phyloP scores from a whole-genome alignment of 2,113 vertebrate species.

The Alligator sinensis region DNA sequence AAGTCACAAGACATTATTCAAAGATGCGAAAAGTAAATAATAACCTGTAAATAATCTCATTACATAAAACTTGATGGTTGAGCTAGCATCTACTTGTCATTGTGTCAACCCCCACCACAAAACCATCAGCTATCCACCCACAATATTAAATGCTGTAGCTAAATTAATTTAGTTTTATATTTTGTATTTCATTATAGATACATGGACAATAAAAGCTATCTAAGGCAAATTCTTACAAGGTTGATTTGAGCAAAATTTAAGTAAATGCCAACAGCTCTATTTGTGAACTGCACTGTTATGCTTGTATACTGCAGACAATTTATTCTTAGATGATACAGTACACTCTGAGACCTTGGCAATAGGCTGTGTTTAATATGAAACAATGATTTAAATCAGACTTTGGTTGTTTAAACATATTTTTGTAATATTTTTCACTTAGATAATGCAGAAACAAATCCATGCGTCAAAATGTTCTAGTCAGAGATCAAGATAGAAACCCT shows the following conservation, averaged over 20 bases:
- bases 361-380: conserved; percentile 53
- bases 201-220: neutral
- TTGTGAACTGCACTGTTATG: conserved; percentile 26
- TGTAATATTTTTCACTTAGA: conserved; percentile 61
- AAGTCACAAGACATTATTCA: neutral
- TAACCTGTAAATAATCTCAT: conserved; percentile 10
- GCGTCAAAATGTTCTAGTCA: conserved; percentile 52
- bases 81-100: neutral
- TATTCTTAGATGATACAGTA: neutral
- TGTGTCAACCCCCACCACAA: neutral
- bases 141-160: neutral
- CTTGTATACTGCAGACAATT: conserved; percentile 20
- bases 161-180: neutral
- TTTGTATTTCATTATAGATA: conserved; percentile 10
- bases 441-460: conserved; percentile 64
- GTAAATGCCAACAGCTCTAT: conserved; percentile 24
- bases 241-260: conserved; percentile 46
- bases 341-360: conserved; percentile 15
- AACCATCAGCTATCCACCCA: neutral
- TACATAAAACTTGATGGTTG: conserved; percentile 1
- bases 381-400: conserved; percentile 50
- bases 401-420: conserved; percentile 46
- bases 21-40: neutral
- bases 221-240: neutral
- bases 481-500: conserved; percentile 72